phyloP scores from a whole-genome alignment of 1,140 invertebrate species.

The Bacillus rossius region DNA sequence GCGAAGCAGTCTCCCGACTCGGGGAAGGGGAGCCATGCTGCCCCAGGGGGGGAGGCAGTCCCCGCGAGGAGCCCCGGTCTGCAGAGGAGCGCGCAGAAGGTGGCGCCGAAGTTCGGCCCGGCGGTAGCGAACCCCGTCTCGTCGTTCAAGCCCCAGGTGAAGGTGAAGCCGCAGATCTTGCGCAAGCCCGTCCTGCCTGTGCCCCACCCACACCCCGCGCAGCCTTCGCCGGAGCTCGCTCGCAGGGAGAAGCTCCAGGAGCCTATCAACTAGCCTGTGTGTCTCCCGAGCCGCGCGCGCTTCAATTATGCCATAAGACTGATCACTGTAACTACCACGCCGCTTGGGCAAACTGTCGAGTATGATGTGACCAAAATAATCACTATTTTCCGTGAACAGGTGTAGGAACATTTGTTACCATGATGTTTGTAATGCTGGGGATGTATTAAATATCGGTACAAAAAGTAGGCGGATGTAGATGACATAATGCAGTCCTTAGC shows the following conservation, averaged over 20 bases:
- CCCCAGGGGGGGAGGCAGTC: slow-evolving; percentile 22
- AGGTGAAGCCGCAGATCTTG: slow-evolving; percentile 66
- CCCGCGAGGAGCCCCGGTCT: slow-evolving; percentile 43
- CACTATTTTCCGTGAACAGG: too few relatives aligned
- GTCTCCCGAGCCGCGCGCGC: too few relatives aligned
- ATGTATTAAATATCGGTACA: too few relatives aligned
- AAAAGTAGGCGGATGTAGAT: too few relatives aligned
- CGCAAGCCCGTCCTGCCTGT: slow-evolving; percentile 56
- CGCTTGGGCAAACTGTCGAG: too few relatives aligned
- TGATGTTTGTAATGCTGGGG: too few relatives aligned
- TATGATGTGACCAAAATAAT: too few relatives aligned
- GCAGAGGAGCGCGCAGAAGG: slow-evolving; percentile 50
- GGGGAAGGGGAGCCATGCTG: slow-evolving; percentile 27
- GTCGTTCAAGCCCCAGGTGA: slow-evolving; percentile 62
- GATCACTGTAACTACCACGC: too few relatives aligned
- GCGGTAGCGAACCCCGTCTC: slow-evolving; percentile 24
- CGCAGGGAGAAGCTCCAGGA: slow-evolving; percentile 8
- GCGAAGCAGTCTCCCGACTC: slow-evolving; percentile 20
- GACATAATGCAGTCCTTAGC: too few relatives aligned
- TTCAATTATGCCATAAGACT: too few relatives aligned
- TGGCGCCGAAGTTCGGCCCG: slow-evolving; percentile 48
- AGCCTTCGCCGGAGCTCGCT: slow-evolving; percentile 5
- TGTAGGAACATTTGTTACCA: too few relatives aligned
- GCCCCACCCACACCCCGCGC: slow-evolving; percentile 5
- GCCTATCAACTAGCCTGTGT: neutral